Conservation (phyloP, 2,797 vertebrate species). For the Pterois miles region DNA sequence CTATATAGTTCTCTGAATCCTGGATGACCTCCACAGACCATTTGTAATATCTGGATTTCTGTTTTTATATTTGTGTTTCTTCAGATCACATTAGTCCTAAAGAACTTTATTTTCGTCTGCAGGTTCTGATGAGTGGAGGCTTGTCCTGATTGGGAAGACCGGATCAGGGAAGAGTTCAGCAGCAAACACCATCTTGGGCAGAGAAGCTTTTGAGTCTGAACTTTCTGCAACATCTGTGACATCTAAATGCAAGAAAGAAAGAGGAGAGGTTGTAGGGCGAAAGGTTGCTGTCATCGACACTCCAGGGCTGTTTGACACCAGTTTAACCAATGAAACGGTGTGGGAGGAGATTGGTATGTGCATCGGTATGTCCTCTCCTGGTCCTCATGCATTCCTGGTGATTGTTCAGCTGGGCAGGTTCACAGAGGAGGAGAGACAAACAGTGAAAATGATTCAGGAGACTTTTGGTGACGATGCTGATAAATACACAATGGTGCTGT, state of each 20-base stretch:
- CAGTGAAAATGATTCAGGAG: not conserved
- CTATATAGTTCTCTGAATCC: not conserved
- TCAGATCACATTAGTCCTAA: not conserved
- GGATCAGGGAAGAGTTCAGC: slow-evolving; percentile 14
- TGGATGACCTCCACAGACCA: not conserved
- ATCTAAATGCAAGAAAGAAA: not conserved
- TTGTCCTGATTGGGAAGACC: not conserved
- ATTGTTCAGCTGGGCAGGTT: slow-evolving; percentile 1
- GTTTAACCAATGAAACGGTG: not conserved
- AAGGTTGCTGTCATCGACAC: not conserved
- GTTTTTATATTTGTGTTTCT: not conserved
- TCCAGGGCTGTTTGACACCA: slow-evolving; percentile 2
- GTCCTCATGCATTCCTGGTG: slow-evolving; percentile 19
- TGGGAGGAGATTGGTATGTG: not conserved
- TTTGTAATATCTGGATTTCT: not conserved
- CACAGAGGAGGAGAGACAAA: slow-evolving; percentile 12
- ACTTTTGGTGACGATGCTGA: not conserved
- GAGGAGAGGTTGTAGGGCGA: not conserved
- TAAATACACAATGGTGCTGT: not conserved
- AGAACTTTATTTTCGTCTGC: accelerated
- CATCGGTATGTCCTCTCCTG: not conserved
- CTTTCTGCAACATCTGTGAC: not conserved
- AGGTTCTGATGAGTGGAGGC: not conserved
- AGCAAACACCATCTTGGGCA: slow-evolving; percentile 1
- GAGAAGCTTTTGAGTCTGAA: not conserved